These are phyloP conservation scores for Aselliscus stoliczkanus DNA, from an alignment of 2,797 vertebrate species.

Conservation along the genomic window DNA sequence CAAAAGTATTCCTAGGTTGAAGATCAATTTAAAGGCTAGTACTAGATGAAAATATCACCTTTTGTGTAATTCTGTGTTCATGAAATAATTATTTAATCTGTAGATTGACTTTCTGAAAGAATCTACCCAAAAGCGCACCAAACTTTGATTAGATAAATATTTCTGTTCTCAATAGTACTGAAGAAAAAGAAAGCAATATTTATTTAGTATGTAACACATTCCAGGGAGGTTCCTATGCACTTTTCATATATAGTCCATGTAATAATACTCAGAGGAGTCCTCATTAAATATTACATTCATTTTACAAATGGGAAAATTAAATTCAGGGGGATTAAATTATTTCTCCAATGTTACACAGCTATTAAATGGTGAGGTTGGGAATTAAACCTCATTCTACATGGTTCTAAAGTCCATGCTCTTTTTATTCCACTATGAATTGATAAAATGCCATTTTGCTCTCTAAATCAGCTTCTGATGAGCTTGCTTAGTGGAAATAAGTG, in stretches of 20 bases:
- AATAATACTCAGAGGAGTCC: neutral
- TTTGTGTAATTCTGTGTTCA: neutral
- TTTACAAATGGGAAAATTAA: conserved; percentile 41
- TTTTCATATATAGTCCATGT: neutral
- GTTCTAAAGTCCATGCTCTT: neutral
- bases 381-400: neutral
- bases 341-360: neutral
- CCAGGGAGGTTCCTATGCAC: neutral
- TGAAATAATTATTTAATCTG: neutral
- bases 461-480: neutral
- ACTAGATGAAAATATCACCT: neutral
- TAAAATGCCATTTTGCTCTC: conserved; percentile 23
- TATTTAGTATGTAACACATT: neutral
- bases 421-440: neutral
- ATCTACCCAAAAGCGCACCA: neutral
- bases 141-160: neutral
- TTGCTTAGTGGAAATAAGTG: conserved; percentile 1
- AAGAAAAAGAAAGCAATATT: conserved; percentile 26
- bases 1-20: neutral
- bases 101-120: neutral
- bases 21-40: neutral
- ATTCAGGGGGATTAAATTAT: neutral
- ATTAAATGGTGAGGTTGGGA: neutral
- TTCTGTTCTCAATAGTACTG: neutral
- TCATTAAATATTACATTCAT: neutral